These are phyloP conservation scores for Phorcus lineatus DNA, from an alignment of 2,888 invertebrate genomes.

Conservation along the genomic window DNA sequence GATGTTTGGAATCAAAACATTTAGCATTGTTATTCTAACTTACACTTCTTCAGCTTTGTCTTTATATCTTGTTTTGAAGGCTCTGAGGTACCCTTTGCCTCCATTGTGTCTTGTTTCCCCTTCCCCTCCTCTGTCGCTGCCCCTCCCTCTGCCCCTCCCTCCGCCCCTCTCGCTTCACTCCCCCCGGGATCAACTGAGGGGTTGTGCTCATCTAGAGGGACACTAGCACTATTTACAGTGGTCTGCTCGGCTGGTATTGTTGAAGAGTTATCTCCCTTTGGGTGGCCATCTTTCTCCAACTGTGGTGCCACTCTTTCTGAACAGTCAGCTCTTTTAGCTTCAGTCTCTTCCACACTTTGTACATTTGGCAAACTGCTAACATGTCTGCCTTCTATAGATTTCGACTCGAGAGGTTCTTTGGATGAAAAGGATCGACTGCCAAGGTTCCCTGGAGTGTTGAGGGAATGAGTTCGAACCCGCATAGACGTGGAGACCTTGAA, in stretches of 20 bases:
- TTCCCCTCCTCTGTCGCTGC: neutral
- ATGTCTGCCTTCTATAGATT: too few relatives aligned
- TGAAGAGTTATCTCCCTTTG: too few relatives aligned
- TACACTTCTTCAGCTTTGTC: slow-evolving; percentile 63
- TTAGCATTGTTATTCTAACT: slow-evolving; percentile 26
- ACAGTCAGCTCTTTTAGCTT: too few relatives aligned
- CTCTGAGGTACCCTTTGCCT: neutral
- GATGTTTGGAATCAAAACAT: neutral
- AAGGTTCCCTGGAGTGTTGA: slow-evolving; percentile 25
- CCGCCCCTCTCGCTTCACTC: neutral
- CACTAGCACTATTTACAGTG: neutral
- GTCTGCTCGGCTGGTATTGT: neutral
- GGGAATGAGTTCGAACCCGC: slow-evolving; percentile 62
- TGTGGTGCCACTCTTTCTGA: too few relatives aligned
- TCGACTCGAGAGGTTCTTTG: too few relatives aligned
- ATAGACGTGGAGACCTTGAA: slow-evolving; percentile 73
- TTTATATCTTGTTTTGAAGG: slow-evolving; percentile 45
- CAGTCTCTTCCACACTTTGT: too few relatives aligned
- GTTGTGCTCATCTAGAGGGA: neutral
- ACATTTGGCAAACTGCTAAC: too few relatives aligned
- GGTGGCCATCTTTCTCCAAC: too few relatives aligned
- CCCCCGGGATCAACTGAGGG: neutral
- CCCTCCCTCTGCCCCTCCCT: neutral
- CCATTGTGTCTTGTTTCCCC: neutral
- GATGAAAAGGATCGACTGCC: too few relatives aligned